Conservation (phyloP, 2,113 vertebrate species). For the Motacilla tschutschensis region DNA sequence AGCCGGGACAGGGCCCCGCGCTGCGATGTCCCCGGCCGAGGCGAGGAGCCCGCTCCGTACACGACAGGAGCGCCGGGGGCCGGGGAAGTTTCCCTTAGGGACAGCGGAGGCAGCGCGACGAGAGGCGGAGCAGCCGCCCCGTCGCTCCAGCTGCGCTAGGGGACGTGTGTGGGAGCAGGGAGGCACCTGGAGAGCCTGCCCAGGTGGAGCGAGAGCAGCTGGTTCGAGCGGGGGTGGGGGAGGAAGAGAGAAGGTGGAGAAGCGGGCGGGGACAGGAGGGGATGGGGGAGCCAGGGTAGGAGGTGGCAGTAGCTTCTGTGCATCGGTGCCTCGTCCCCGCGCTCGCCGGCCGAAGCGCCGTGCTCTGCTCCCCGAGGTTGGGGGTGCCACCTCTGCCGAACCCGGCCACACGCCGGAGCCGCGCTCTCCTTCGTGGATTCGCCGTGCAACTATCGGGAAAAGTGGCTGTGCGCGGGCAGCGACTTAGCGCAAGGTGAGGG, state of each 20-base stretch:
- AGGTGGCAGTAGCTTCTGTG: background rate
- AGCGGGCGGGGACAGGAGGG: conserved; percentile 8
- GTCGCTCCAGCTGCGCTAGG: background rate
- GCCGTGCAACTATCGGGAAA: background rate
- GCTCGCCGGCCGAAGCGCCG: background rate
- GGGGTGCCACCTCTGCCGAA: background rate
- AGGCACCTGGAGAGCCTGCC: conserved; percentile 14
- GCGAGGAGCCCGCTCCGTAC: fast-evolving
- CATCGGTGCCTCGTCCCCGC: background rate
- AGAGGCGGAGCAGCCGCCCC: too few species aligned
- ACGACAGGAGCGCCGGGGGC: background rate
- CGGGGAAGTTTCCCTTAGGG: background rate
- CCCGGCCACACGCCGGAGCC: too few species aligned
- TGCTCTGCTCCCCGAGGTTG: background rate
- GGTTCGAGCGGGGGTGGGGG: background rate
- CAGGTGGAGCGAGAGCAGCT: conserved; percentile 12
- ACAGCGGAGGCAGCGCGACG: background rate
- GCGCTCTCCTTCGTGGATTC: background rate
- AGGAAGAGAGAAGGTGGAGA: conserved; percentile 8
- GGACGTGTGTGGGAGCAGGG: background rate
- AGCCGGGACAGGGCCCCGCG: background rate
- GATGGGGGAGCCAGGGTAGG: background rate
- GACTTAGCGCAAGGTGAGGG: background rate
- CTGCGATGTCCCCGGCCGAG: background rate
- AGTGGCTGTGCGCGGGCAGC: background rate